These are phyloP conservation scores for Melanerpes aurifrons DNA, from an alignment of 2,113 vertebrate genomes.

Conservation along the genomic window DNA sequence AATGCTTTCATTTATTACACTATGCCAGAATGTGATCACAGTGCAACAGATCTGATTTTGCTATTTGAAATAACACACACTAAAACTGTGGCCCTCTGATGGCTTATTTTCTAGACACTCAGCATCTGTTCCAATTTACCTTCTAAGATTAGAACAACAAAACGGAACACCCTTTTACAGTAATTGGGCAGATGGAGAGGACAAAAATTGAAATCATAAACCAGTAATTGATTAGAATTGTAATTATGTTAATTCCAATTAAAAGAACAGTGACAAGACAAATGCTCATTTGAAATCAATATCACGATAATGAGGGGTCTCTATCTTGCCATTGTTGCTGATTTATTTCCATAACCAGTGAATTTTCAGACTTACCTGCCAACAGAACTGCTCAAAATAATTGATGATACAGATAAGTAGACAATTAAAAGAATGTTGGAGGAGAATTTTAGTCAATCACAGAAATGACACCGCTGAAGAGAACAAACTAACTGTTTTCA, in stretches of 20 bases:
- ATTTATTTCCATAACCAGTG: slow-evolving; percentile 40
- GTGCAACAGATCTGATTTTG: not conserved
- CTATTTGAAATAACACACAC: not conserved
- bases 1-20: not conserved
- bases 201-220: slow-evolving; percentile 20
- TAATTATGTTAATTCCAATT: slow-evolving; percentile 42
- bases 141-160: not conserved
- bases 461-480: not conserved
- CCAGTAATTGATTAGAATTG: slow-evolving; percentile 32
- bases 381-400: slow-evolving; percentile 24
- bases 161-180: not conserved
- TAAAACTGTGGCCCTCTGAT: not conserved
- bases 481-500: not conserved
- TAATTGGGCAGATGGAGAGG: not conserved
- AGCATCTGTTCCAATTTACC: not conserved
- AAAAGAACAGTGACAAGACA: slow-evolving; percentile 45
- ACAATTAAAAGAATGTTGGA: slow-evolving; percentile 12
- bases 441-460: not conserved
- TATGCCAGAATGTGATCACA: not conserved
- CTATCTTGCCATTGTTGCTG: not conserved
- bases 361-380: slow-evolving; percentile 7
- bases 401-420: not conserved
- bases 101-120: not conserved
- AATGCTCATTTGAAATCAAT: slow-evolving; percentile 43
- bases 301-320: slow-evolving; percentile 10